Conservation (phyloP, 2,113 vertebrate genomes). For the Pelvicachromis taeniatus region DNA sequence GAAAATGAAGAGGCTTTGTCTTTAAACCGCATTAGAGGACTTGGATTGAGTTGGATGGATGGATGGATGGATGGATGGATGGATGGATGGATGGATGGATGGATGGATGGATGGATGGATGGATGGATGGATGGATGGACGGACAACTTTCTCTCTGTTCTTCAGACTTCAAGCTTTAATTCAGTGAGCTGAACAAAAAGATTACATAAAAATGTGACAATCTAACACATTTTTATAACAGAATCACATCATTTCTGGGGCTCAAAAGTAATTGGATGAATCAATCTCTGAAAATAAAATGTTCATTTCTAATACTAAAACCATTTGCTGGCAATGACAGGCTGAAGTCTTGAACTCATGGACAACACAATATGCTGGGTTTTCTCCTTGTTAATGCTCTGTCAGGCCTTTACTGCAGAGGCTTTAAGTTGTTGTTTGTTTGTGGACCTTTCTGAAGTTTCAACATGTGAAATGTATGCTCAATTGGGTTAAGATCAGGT, state of each 20-base stretch:
- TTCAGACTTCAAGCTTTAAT: not conserved
- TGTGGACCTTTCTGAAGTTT: not conserved
- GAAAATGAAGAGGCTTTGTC: not conserved
- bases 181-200: not conserved
- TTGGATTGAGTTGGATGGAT: not conserved
- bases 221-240: not conserved
- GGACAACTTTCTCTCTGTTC: too few species aligned
- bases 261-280: not conserved
- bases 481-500: not conserved
- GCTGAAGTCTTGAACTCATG: not conserved
- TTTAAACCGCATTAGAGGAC: not conserved
- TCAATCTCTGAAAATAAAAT: not conserved
- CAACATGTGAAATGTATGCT: not conserved
- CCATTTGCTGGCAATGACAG: not conserved
- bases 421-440: too few species aligned
- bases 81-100: too few species aligned
- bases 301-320: not conserved
- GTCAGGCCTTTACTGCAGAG: not conserved
- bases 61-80: too few species aligned
- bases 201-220: not conserved
- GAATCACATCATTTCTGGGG: not conserved
- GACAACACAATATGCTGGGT: not conserved
- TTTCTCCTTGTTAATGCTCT: not conserved
- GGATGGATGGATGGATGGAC: too few species aligned
- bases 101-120: too few species aligned